These are phyloP conservation scores for Dinoponera quadriceps DNA, from an alignment of 1,140 invertebrate genomes.

Conservation along the genomic window DNA sequence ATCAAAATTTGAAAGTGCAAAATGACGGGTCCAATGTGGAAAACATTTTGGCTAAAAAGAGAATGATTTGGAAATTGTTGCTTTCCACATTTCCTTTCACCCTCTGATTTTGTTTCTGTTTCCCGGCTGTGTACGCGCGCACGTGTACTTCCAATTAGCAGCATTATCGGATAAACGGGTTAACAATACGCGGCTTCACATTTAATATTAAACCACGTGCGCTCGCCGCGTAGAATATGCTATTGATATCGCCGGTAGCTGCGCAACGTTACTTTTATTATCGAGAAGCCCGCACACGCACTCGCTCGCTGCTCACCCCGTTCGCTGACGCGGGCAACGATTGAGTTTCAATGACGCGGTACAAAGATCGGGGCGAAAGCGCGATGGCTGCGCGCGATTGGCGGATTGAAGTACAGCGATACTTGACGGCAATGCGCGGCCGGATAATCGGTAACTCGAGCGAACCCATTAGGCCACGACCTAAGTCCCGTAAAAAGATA, in stretches of 20 bases:
- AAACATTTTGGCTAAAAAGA: too few relatives aligned
- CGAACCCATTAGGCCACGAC: conserved; percentile 54
- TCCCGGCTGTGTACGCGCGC: too few relatives aligned
- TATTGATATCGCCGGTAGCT: not conserved
- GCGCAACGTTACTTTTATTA: not conserved
- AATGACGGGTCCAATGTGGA: too few relatives aligned
- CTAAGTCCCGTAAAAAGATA: conserved; percentile 64
- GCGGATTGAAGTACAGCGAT: conserved; percentile 49
- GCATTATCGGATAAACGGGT: conserved; percentile 3
- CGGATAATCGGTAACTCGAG: conserved; percentile 50
- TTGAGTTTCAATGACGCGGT: conserved; percentile 39
- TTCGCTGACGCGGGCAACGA: conserved; percentile 13
- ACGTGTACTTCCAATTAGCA: conserved; percentile 36
- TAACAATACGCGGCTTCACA: conserved; percentile 11
- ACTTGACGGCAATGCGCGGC: conserved; percentile 6
- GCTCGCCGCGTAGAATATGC: too few relatives aligned
- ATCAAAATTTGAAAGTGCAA: too few relatives aligned
- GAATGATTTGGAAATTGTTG: conserved; percentile 33
- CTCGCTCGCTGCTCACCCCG: not conserved
- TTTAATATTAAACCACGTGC: not conserved
- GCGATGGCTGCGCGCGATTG: conserved; percentile 22
- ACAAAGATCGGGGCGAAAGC: conserved; percentile 14
- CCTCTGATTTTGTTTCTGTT: too few relatives aligned
- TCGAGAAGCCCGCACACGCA: too few relatives aligned
- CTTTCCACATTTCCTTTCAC: too few relatives aligned